Evolutionary conservation across 2,888 invertebrate genomes (phyloP), one percentile per base, ranked within the genome.

Genomic region (Cyaniris semiargus): DNA sequence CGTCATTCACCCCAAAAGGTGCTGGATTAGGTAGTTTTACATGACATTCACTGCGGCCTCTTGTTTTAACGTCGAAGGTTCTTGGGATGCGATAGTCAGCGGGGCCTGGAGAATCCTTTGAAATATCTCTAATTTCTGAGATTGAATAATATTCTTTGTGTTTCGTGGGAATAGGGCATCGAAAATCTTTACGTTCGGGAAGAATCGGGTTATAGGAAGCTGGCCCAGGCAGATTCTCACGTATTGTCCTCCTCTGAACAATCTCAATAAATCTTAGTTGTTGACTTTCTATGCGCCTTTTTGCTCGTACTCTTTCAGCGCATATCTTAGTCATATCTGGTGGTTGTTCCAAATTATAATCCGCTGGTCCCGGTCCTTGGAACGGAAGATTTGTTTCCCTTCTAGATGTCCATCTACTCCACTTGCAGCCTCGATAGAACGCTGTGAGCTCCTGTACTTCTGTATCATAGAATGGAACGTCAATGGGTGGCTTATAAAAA

Each of bases 341-440:
- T 71, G 81, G 60, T 44, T 78, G 86, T 78, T 83, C 83, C 31
- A 87, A 76, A 34, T 23, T 80, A 78, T 93, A 93, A 81, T 89
- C 85, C 21, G 89, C 86, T 53, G 93, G 93, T 5, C 93, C 91
- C 38, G 93, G 93, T 21, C 80, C 80, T 7, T 75, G 38, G 44
- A 44, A 44, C 76, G 86, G 82, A 34, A 78, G 27, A 23, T 83
- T 83, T 66, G 77, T 70, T 15, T 81, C 78, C 77, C 87, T 84
- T 78, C 83, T 83, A 21, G 89, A 84, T 77, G 86, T 88, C 85
- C 90, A 84, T 34, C 83, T 81, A 83, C 92, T 91, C 93, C 93
- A 92, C 86, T 92, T 93, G 70, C 92, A 93, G 5, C 93, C 93
- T 6, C 81, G 87, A 80, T 92, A 93, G 84, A 86, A 92, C 53